Evolutionary conservation across 2,888 invertebrate species (phyloP), one percentile per base, ranked within the genome.

Genomic region (Machimus atricapillus): DNA sequence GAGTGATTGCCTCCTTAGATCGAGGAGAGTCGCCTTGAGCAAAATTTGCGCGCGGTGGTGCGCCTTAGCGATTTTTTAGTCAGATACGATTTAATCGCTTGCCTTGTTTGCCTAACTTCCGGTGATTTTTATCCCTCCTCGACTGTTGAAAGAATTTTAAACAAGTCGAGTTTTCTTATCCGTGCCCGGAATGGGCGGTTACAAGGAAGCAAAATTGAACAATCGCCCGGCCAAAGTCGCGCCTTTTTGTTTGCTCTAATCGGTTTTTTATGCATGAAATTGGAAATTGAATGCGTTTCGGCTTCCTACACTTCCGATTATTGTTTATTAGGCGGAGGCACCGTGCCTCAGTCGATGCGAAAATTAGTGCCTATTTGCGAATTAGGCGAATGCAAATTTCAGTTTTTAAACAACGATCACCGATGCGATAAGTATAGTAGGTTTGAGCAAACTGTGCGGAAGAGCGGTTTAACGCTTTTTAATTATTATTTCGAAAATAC

Each of bases 51-150:
- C 23, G 12, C 58, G 58, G 58, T 27, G 27, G 8, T 40, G 56
- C 56, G 56, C 19, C 56, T 56, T 19, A 56, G 56, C 66, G 66
- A 66, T 23, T n/a, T 66, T 66, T 27, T 27, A 52, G 52, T 23
- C 66, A 66, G 66, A 34, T 76, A 34, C n/a, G 76, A 37, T 76
- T 76, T 76, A 66, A 66, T 76, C 76, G 76, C 37, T 76, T 76
- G 40, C 76, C 76, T 76, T 76, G 76, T 40, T 37, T 76, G 76
- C 37, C 23, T 76, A 46, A 40, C 76, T 76, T 76, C 76, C 76
- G 76, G 76, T n/a, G 76, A 40, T 76, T 76, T 40, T 74, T 74
- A 56, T 56, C 56, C 27, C 66, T 23, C 58, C 12, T 40, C 37
- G 37, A 37, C 16, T 19, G 14, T n/a, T 14, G 9, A 8, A 12